These are phyloP conservation scores for Heteronetta atricapilla DNA, from an alignment of 2,113 vertebrate species.

Conservation along the genomic window DNA sequence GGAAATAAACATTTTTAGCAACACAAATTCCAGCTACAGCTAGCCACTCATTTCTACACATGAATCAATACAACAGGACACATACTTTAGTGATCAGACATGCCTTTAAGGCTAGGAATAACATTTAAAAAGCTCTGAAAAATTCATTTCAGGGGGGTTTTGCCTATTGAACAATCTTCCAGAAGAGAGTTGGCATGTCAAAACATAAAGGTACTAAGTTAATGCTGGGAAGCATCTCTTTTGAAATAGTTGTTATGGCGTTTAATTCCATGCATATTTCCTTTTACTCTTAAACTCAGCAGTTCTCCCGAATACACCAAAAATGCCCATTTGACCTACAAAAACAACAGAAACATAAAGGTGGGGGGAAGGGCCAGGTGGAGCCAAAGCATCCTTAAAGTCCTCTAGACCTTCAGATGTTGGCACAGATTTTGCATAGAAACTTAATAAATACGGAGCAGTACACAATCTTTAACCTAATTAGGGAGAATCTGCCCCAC, in stretches of 20 bases:
- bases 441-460: background rate
- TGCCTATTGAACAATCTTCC: background rate
- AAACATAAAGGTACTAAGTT: background rate
- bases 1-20: background rate
- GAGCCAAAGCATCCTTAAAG: background rate
- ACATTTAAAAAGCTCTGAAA: background rate
- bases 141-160: background rate
- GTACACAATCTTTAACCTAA: background rate
- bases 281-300: background rate
- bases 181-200: background rate
- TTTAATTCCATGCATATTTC: background rate
- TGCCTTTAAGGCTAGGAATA: background rate
- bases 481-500: background rate
- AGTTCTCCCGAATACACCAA: background rate
- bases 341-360: background rate
- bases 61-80: background rate
- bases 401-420: background rate
- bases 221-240: background rate
- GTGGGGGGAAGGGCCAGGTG: accelerated
- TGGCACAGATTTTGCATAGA: background rate
- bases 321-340: background rate
- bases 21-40: background rate
- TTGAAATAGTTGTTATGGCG: background rate
- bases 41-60: background rate
- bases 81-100: background rate